Percentiles rank a stretch among this genome's conserved stretches.
Evolutionary conservation across 1,140 invertebrate species (phyloP).

Genomic region (Bombus difficillimus): DNA sequence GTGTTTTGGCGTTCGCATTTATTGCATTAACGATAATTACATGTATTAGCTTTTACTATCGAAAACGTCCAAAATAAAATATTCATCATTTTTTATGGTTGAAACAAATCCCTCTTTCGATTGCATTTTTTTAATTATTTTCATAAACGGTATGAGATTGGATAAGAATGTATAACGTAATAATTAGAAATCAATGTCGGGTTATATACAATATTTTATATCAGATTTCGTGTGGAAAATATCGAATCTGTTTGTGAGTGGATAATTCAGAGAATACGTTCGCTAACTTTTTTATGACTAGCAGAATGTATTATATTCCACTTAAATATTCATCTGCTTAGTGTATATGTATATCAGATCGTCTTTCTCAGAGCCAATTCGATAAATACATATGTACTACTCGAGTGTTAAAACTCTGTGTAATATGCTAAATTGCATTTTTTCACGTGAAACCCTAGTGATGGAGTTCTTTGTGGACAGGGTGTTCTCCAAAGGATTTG

Average conservation of each 20-base stretch:
- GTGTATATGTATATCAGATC: not conserved
- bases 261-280: not conserved
- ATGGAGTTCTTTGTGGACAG: not conserved
- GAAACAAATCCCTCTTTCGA: too few species aligned
- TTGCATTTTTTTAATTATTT: too few species aligned
- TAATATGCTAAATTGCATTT: not conserved
- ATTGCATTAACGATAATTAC: not conserved
- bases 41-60: not conserved
- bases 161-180: too few species aligned
- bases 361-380: not conserved
- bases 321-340: not conserved
- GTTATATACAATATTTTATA: not conserved
- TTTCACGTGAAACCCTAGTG: not conserved
- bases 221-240: not conserved
- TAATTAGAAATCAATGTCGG: not conserved
- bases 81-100: not conserved
- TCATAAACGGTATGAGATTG: too few species aligned
- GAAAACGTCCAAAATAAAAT: not conserved
- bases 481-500: not conserved
- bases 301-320: not conserved
- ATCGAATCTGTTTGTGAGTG: not conserved
- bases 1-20: too few species aligned
- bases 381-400: not conserved
- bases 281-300: not conserved
- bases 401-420: not conserved